Percentiles rank a stretch among this genome's conserved stretches.
These are phyloP conservation scores for Candidula unifasciata DNA, from an alignment of 2,888 invertebrate species.

Conservation along the genomic window DNA sequence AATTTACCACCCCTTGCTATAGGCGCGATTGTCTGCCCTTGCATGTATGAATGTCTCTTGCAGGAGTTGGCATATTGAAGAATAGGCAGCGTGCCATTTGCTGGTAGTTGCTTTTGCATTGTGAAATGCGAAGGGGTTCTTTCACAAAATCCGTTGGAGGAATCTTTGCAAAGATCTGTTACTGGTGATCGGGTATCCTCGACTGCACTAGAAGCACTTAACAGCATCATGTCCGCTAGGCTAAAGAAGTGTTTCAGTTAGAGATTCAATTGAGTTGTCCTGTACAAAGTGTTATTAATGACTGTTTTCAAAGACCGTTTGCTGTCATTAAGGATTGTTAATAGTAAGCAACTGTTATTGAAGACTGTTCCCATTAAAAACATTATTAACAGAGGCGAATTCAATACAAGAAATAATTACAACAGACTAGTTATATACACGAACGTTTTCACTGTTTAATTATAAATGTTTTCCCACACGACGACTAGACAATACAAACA, in stretches of 20 bases:
- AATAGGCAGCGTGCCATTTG: background rate
- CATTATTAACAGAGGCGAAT: too few species aligned
- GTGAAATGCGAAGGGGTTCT: background rate
- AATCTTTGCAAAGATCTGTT: background rate
- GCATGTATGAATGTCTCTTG: background rate
- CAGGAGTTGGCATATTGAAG: background rate
- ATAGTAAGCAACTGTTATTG: background rate
- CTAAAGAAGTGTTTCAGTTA: background rate
- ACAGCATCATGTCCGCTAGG: slow-evolving; percentile 25
- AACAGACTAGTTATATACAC: too few species aligned
- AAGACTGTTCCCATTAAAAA: too few species aligned
- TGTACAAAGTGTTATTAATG: background rate
- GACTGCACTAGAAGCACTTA: slow-evolving; percentile 1
- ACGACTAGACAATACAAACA: too few species aligned
- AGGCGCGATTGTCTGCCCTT: too few species aligned
- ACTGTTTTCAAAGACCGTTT: too few species aligned
- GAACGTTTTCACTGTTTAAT: too few species aligned
- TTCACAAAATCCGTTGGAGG: background rate
- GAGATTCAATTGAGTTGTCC: background rate
- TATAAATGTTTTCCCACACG: too few species aligned
- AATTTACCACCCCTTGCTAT: too few species aligned
- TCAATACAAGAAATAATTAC: too few species aligned
- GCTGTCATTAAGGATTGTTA: too few species aligned
- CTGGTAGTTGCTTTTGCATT: background rate
- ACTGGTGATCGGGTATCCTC: background rate